phyloP scores from a whole-genome alignment of 64 coral and sea anemone genomes.

The Cladopsammia gracilis region DNA sequence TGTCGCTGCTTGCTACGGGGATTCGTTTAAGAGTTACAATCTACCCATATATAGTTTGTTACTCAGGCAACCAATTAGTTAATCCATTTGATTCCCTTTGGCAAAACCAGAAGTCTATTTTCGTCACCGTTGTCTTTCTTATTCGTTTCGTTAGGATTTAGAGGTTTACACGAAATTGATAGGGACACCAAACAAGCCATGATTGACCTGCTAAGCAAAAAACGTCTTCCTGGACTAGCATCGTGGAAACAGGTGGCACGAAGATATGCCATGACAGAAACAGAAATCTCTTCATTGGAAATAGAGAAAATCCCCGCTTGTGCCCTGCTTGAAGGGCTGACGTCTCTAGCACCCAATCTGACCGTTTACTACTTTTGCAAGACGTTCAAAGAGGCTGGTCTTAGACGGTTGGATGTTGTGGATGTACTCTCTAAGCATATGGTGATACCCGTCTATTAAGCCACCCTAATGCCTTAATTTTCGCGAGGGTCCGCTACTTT shows the following conservation, averaged over 20 bases:
- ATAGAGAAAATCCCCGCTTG: background rate
- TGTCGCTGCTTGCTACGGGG: no score
- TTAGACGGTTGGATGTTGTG: conserved; percentile 11
- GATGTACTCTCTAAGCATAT: background rate
- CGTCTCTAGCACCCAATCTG: conserved; percentile 8
- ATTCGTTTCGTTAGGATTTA: background rate
- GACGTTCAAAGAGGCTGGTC: conserved; percentile 27
- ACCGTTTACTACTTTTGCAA: conserved; percentile 27
- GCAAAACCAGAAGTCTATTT: background rate
- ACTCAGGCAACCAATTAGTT: no score
- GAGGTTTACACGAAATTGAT: conserved; percentile 20
- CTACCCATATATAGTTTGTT: no score
- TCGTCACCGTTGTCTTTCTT: background rate
- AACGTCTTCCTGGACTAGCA: conserved; percentile 12
- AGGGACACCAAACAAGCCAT: background rate
- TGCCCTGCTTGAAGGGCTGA: conserved; percentile 6
- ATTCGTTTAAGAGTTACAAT: no score
- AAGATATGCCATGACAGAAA: conserved; percentile 35
- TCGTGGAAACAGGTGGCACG: conserved; percentile 30
- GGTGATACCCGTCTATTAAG: background rate
- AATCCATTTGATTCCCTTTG: background rate
- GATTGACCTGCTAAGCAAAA: conserved; percentile 19
- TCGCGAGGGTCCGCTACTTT: no score
- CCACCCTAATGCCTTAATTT: no score
- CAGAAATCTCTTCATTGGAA: conserved; percentile 15